Conservation (phyloP, 30 jellyfish, hydroid and myxozoan genomes). For the Rhopilema esculentum region DNA sequence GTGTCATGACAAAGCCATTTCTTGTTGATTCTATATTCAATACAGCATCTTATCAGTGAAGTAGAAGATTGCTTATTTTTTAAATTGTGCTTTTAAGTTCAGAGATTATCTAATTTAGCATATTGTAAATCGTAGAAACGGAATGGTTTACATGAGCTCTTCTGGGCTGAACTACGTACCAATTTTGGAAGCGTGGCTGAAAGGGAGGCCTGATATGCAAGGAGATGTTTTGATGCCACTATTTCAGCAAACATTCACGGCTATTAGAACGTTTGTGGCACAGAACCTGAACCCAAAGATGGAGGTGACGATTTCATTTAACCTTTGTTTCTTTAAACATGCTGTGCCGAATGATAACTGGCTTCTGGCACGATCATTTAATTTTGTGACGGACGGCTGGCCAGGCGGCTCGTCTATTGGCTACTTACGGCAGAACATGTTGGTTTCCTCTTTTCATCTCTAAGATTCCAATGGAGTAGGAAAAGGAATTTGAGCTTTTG, state of each 20-base stretch:
- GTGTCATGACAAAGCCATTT: background rate
- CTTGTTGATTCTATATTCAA: too few relatives aligned
- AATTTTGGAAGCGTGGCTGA: conserved; percentile 82
- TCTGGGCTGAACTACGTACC: conserved; percentile 91
- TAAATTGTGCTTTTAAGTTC: too few relatives aligned
- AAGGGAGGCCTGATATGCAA: conserved; percentile 66
- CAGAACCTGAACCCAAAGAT: conserved; percentile 77
- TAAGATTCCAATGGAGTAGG: too few relatives aligned
- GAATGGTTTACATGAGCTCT: conserved; percentile 98
- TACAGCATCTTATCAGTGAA: too few relatives aligned
- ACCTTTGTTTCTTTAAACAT: background rate
- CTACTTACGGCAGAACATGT: too few relatives aligned
- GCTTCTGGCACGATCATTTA: too few relatives aligned
- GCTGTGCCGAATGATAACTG: background rate
- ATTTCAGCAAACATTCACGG: conserved; percentile 61
- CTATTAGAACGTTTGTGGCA: conserved; percentile 57
- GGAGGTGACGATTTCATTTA: conserved; percentile 52
- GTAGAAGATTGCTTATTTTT: too few relatives aligned
- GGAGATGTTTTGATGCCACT: conserved; percentile 73
- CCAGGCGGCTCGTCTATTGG: too few relatives aligned
- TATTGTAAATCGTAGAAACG: conserved; percentile 57
- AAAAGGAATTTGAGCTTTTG: too few relatives aligned
- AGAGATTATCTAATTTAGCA: too few relatives aligned
- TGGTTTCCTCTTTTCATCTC: too few relatives aligned
- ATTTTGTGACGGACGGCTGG: too few relatives aligned